Evolutionary conservation across 2,113 vertebrate species (phyloP), one percentile per base, ranked within the genome.

Genomic region (Myodes glareolus): DNA sequence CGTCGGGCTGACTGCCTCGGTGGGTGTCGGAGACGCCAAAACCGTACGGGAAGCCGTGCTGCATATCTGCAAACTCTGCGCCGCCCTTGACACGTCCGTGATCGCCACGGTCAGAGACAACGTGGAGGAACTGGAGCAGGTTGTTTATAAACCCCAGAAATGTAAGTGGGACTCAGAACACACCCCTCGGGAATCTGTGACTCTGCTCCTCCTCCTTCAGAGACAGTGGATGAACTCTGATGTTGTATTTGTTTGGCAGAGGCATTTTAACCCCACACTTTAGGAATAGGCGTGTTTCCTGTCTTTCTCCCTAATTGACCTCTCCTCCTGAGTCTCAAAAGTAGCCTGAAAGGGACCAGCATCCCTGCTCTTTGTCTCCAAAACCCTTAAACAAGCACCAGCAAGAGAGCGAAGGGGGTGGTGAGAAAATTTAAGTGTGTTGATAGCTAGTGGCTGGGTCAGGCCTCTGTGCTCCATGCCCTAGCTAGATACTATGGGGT

Each of bases 1-100:
- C 77, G 31, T 99, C 94, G 99, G 99, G 52, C 96, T 99, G 97
- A 99, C 99, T 4, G 99, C 99, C 17, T 99, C 99, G 0, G 97
- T 99, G 29, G 99, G 99, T 52, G 98, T 98, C 7, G 99, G 99
- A 36, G 98, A 93, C 91, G 98, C 99, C 94, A 99, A 96, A 27
- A 97, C 0, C 52, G 36, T 4, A 0, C 0, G 0, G 0, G 99
- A 99, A 55, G 97, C 99, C 0, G 63, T 96, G 29, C 82, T 96
- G 1, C 98, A 99, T 67, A 98, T 99, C 97, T 98, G 98, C 88
- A 98, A 96, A 50, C 94, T 99, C 4, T 99, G 99, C 86, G 99
- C 99, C 25, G 98, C 96, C 91, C 98, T 99, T n/a, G 99, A 99
- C 58, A 95, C 95, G 29, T 98, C 98, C 29, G 90, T 98, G 92